Evolutionary conservation across 2,113 vertebrate species (phyloP).

Genomic region (Syngnathus floridae): DNA sequence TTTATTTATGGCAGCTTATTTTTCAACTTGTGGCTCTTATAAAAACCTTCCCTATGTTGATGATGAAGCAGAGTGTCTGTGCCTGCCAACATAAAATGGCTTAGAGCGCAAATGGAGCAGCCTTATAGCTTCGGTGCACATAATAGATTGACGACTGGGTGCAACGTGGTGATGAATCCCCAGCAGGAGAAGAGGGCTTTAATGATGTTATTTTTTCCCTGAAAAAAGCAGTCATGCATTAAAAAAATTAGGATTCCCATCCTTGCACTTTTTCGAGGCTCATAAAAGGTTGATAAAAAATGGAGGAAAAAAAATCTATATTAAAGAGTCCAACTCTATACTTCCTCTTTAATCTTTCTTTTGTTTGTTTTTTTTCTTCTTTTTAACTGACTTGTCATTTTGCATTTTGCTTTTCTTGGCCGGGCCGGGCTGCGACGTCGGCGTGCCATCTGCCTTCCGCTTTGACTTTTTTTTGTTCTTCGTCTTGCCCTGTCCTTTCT

Average conservation of each 20-base stretch:
- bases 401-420: conserved; percentile 61
- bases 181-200: conserved; percentile 23
- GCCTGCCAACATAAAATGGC: background rate
- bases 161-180: conserved; percentile 1
- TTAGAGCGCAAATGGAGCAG: background rate
- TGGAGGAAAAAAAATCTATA: background rate
- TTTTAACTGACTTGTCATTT: conserved; percentile 24
- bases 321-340: conserved; percentile 20
- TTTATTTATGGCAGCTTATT: background rate
- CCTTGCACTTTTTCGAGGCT: background rate
- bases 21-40: background rate
- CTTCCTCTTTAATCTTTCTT: conserved; percentile 31
- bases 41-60: background rate
- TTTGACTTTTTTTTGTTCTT: conserved; percentile 61
- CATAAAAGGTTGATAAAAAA: background rate
- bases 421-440: conserved; percentile 32
- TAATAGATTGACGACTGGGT: background rate
- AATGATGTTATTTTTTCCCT: conserved; percentile 20
- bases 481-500: conserved; percentile 47
- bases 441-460: conserved; percentile 9
- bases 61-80: background rate
- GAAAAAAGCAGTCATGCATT: conserved; percentile 16
- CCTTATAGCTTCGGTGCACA: background rate
- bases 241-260: conserved; percentile 31
- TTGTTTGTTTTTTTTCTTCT: conserved; percentile 49